Base-by-base conservation (phyloP, 2,113 vertebrate species). In the Glaucidium brasilianum region DNA sequence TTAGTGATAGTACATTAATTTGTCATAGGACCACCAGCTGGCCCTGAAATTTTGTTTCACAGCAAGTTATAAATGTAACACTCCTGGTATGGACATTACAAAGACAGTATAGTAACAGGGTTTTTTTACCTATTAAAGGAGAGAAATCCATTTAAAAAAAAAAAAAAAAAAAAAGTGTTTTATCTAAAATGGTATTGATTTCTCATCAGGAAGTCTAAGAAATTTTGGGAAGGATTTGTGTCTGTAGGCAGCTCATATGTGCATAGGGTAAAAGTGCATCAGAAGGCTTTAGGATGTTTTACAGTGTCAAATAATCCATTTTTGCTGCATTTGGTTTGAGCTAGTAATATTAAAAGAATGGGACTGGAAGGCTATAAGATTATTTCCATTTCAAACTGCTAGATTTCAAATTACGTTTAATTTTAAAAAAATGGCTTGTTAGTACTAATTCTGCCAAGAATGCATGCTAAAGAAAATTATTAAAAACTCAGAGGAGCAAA, bases 221-320 rank as follows among this genome's bases (percentile, higher is more conserved):
- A 55, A 20, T 37, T 76, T 60, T 78, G 8, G 14, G 59, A 81
- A 52, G 35, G 11, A 74, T 39, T 21, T 47, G 4, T 85, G 8
- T 55, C 21, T 59, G 2, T 62, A 29, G 69, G 13, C 14, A 20
- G 17, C 8, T 45, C 11, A 11, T 73, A 25, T 0, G 0, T 21
- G 15, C 30, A 35, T 19, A 67, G 21, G 5, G 22, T 53, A 11
- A 23, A 66, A 88, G 23, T 75, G 56, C 8, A 35, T 39, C 20
- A 59, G 18, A 58, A 14, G 29, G 1, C 7, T 74, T 81, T 55
- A 53, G 12, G 14, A 10, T 60, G 5, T 47, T 90, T 85, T 63
- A 50, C 19, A 59, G 22, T 41, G 25, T 69, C 21, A 84, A 49
- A 39, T 68, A 76, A 50, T 35, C 32, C 2, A 7, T 72, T 85